A percentile compares a stretch with the other conserved stretches of the same genome.
Conservation (phyloP, 2,888 invertebrate species). For the Smittia aterrima region DNA sequence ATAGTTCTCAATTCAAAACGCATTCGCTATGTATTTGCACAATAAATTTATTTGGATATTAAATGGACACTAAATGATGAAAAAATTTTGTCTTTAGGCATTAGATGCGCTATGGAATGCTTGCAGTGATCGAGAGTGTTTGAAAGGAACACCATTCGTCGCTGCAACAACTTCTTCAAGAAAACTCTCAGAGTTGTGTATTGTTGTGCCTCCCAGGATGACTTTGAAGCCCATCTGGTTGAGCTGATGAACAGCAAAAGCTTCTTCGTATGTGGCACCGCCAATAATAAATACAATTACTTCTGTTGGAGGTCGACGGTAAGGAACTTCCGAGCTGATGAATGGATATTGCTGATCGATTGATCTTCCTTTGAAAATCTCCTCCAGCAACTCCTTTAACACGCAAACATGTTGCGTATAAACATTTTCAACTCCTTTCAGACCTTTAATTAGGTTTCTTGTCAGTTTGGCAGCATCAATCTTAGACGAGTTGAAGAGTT, state of each 20-base stretch:
- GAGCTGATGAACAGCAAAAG: conserved; percentile 77
- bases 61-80: background rate
- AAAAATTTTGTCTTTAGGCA: conserved; percentile 15
- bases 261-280: conserved; percentile 95
- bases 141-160: conserved; percentile 64
- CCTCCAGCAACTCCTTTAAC: conserved; percentile 84
- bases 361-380: conserved; percentile 85
- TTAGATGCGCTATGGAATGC: conserved; percentile 44
- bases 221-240: conserved; percentile 72
- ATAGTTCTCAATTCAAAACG: background rate
- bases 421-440: conserved; percentile 97
- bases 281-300: conserved; percentile 96
- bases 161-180: conserved; percentile 71
- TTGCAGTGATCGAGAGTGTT: conserved; percentile 57
- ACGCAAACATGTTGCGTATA: conserved; percentile 98
- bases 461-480: conserved; percentile 84
- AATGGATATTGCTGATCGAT: conserved; percentile 83
- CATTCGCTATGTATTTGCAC: background rate
- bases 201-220: conserved; percentile 84
- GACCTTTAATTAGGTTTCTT: conserved; percentile 57
- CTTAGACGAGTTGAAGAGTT: conserved; percentile 84
- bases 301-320: conserved; percentile 74
- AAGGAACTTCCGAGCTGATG: conserved; percentile 63
- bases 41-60: conserved; percentile 2
- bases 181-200: conserved; percentile 85